Evolutionary conservation across 2,888 invertebrate genomes (phyloP).

Genomic region (Ametastegia equiseti): DNA sequence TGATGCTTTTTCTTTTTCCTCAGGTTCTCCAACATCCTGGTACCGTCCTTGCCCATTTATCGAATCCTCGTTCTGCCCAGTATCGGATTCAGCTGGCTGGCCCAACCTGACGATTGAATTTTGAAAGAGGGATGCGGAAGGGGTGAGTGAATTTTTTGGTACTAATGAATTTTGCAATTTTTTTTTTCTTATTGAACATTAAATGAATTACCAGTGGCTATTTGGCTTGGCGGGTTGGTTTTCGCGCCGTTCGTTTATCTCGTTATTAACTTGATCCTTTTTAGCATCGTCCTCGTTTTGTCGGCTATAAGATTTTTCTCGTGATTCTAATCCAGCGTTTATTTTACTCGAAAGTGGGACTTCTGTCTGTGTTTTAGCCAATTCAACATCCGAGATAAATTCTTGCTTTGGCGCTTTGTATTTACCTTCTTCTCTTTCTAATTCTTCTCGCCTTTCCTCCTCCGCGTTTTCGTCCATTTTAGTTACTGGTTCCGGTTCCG

Average conservation of each 20-base stretch:
- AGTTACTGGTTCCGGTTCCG: background rate
- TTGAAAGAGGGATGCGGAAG: background rate
- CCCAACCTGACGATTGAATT: background rate
- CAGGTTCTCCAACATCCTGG: background rate
- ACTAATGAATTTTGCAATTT: background rate
- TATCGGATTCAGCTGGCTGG: background rate
- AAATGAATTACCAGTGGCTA: background rate
- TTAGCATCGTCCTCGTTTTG: background rate
- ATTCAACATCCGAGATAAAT: constrained; percentile 56
- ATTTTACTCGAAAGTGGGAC: constrained; percentile 35
- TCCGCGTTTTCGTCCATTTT: constrained; percentile 54
- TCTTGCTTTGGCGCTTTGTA: constrained; percentile 59
- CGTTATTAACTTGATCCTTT: constrained; percentile 48
- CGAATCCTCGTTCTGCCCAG: background rate
- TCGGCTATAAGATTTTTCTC: background rate
- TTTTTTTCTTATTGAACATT: background rate
- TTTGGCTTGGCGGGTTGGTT: background rate
- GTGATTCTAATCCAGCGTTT: constrained; percentile 35
- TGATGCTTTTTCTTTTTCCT: background rate
- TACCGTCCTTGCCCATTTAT: background rate
- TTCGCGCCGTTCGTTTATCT: no score
- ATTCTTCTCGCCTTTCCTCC: constrained; percentile 50
- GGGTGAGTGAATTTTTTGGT: background rate
- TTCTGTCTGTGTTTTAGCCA: background rate
- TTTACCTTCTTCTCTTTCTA: constrained; percentile 33